Percentiles rank a stretch among this genome's conserved stretches.
Conservation (phyloP, 1,140 invertebrate genomes). For the Coenobita brevimanus region DNA sequence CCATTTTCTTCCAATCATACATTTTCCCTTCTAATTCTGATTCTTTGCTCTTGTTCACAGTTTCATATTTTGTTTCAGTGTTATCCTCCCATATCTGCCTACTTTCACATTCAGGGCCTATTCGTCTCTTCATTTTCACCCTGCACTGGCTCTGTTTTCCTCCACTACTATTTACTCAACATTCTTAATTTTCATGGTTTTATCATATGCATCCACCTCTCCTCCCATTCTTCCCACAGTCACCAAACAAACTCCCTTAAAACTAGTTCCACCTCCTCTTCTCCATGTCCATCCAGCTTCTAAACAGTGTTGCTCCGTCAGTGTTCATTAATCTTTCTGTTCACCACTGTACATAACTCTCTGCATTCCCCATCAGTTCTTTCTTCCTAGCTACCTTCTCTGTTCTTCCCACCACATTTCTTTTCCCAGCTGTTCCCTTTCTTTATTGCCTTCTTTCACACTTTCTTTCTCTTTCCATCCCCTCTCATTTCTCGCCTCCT, state of each 20-base stretch:
- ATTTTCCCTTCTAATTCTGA: too few species aligned
- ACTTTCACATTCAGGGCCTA: too few species aligned
- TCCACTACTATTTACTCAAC: not conserved
- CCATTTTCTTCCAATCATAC: too few species aligned
- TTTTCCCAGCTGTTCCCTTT: not conserved
- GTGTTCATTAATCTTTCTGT: not conserved
- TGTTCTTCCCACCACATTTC: not conserved
- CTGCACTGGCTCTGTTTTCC: too few species aligned
- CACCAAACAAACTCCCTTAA: not conserved
- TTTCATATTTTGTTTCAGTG: too few species aligned
- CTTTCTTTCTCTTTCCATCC: not conserved
- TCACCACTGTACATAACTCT: too few species aligned
- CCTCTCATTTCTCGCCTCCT: not conserved
- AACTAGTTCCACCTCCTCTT: not conserved
- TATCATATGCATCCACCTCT: not conserved
- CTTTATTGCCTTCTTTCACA: not conserved
- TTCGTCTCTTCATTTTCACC: too few species aligned
- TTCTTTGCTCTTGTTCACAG: not conserved
- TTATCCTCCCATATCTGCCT: too few species aligned
- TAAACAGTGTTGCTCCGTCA: not conserved
- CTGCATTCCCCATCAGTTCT: not conserved
- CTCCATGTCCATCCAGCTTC: not conserved
- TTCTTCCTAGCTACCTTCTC: not conserved
- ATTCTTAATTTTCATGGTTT: not conserved
- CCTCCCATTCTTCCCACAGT: not conserved